Evolutionary conservation across 2,888 invertebrate species (phyloP).

Genomic region (Heliothis peltigera): DNA sequence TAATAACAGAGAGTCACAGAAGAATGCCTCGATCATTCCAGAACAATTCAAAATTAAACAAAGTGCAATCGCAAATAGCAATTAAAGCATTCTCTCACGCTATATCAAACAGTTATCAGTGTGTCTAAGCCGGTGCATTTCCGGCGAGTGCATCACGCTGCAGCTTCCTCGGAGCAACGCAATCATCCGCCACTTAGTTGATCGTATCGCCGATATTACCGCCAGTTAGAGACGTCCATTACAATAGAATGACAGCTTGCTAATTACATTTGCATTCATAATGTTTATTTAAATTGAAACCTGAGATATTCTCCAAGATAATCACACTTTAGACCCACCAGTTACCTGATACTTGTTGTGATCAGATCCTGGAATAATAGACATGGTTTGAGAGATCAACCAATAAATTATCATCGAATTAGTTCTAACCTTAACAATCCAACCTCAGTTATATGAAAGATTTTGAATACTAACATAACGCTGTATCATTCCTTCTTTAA

Average conservation of each 20-base stretch:
- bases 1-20: background rate
- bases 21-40: background rate
- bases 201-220: slow-evolving; percentile 22
- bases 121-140: slow-evolving; percentile 39
- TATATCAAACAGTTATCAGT: slow-evolving; percentile 29
- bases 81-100: slow-evolving; percentile 25
- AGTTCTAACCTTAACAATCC: too few species aligned
- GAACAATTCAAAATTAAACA: slow-evolving; percentile 4
- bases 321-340: background rate
- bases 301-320: background rate
- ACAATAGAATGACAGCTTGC: slow-evolving; percentile 24
- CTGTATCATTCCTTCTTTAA: too few species aligned
- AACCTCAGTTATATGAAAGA: too few species aligned
- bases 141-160: slow-evolving; percentile 26
- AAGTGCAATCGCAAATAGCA: slow-evolving; percentile 1
- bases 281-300: slow-evolving; percentile 4
- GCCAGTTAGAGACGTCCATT: slow-evolving; percentile 9
- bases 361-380: too few species aligned
- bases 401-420: too few species aligned
- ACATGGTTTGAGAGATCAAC: too few species aligned
- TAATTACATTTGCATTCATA: slow-evolving; percentile 28
- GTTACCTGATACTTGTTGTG: too few species aligned
- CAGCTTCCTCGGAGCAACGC: slow-evolving; percentile 5
- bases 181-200: slow-evolving; percentile 25
- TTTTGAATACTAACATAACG: too few species aligned